Base-by-base conservation (phyloP, 2,113 vertebrate species). In the Chlorodrepanis virens region DNA sequence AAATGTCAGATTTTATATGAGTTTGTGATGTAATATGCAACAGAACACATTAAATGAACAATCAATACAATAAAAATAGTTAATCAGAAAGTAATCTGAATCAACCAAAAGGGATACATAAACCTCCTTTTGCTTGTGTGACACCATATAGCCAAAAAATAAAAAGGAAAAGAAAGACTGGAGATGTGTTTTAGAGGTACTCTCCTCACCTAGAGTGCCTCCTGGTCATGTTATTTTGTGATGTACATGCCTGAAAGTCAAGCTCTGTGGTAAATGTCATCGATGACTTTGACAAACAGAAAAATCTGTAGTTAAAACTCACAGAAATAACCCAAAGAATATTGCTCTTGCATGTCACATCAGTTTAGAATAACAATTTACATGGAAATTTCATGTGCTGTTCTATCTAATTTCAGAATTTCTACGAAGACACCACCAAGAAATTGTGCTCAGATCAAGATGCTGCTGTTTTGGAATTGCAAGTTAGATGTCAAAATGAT, bases 391-490 rank as follows among this genome's bases (percentile, higher is more conserved):
- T 74, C 79, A 57, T 92, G 77, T 52, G 31, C 22, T 94, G 12
- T 87, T 93, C 81, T 72, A 4, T 98, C 67, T 97, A 88, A 93
- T 98, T 98, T 96, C 97, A 98, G 98, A 97, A 71, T 93, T 92
- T 92, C 81, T 94, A 20, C 33, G 10, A 68, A 89, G 95, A 96
- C 31, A 56, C 59, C 86, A 45, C 69, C 81, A 97, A 94, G 95
- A 97, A 94, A 64, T 45, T 39, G 31, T 50, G 59, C 56, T 75
- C 89, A 44, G 64, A 69, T 93, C 90, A 92, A 93, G 74, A 47
- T 70, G 52, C 68, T 5, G 25, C 59, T 64, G 56, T 78, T 81
- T 87, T 14, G 2, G 79, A 91, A 77, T 64, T 52, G 67, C 91
- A 89, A 80, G 81, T 25, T 65, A 77, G 37, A 59, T 97, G 92